Conservation (phyloP, 1,140 invertebrate genomes). For the Mya arenaria region DNA sequence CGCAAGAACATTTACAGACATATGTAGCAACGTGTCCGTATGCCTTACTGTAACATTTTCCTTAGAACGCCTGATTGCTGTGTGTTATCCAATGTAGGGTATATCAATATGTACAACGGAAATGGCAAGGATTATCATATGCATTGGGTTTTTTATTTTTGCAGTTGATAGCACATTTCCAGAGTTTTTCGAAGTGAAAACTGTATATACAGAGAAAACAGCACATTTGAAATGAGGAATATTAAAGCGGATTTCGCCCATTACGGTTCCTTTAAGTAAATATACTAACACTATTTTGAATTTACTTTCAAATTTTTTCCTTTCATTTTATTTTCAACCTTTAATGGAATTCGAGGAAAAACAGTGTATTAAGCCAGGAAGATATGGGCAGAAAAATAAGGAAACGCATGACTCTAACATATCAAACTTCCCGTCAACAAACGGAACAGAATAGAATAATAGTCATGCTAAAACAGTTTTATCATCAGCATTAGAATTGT, state of each 20-base stretch:
- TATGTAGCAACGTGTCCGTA: slow-evolving; percentile 86
- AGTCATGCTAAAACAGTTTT: no score
- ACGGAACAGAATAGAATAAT: slow-evolving; percentile 84
- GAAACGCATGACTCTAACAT: neutral
- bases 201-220: slow-evolving; percentile 11
- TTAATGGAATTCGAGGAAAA: slow-evolving; percentile 88
- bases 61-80: slow-evolving; percentile 89
- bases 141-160: slow-evolving; percentile 38
- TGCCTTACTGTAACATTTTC: slow-evolving; percentile 90
- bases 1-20: slow-evolving; percentile 85
- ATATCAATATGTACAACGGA: slow-evolving; percentile 86
- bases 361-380: slow-evolving; percentile 84
- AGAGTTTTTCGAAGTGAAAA: slow-evolving; percentile 63
- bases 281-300: slow-evolving; percentile 86
- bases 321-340: slow-evolving; percentile 85
- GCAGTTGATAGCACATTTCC: slow-evolving; percentile 60
- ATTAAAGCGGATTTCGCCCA: slow-evolving; percentile 63
- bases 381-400: slow-evolving; percentile 83
- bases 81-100: slow-evolving; percentile 88
- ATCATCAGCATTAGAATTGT: no score
- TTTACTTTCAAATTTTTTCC: slow-evolving; percentile 86
- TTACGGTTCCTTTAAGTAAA: slow-evolving; percentile 83
- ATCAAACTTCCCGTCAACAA: slow-evolving; percentile 38
- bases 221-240: neutral
- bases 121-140: slow-evolving; percentile 56